Conservation (phyloP, 2,888 invertebrate genomes). For the Clistopyga incitator region DNA sequence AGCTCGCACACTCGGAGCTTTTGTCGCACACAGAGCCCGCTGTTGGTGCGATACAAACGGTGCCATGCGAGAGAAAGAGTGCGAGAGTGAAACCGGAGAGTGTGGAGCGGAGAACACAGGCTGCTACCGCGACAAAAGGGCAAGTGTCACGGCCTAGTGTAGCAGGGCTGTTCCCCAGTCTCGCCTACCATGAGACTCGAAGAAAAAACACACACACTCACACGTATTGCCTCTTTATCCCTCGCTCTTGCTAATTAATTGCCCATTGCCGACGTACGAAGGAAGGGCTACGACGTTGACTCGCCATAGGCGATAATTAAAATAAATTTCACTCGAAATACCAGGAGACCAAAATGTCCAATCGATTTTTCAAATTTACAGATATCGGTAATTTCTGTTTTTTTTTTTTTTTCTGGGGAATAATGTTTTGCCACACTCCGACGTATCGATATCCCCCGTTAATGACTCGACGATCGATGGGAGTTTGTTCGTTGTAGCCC, state of each 20-base stretch:
- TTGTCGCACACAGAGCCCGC: slow-evolving; percentile 34
- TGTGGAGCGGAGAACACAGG: slow-evolving; percentile 34
- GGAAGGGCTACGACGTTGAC: slow-evolving; percentile 16
- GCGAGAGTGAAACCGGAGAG: slow-evolving; percentile 1
- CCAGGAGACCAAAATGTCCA: no score
- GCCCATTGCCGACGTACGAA: slow-evolving; percentile 21
- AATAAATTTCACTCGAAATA: no score
- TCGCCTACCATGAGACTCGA: slow-evolving; percentile 34
- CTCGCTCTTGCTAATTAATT: slow-evolving; percentile 60
- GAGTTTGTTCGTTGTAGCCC: no score
- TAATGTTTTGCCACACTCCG: neutral
- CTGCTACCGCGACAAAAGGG: slow-evolving; percentile 60
- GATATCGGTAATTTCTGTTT: no score
- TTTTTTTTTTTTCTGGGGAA: neutral
- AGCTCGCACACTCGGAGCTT: slow-evolving; percentile 45
- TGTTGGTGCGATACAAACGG: slow-evolving; percentile 35
- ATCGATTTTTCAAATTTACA: no score
- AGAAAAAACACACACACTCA: slow-evolving; percentile 15
- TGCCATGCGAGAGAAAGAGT: slow-evolving; percentile 15
- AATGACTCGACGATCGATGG: slow-evolving; percentile 1
- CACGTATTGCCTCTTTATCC: slow-evolving; percentile 32
- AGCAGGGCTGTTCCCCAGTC: slow-evolving; percentile 44
- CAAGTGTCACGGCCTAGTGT: slow-evolving; percentile 64
- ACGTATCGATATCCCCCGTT: neutral
- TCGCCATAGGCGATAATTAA: neutral